Evolutionary conservation across 2,113 vertebrate species (phyloP), one percentile per base, ranked within the genome.

Genomic region (Fregetta grallaria): DNA sequence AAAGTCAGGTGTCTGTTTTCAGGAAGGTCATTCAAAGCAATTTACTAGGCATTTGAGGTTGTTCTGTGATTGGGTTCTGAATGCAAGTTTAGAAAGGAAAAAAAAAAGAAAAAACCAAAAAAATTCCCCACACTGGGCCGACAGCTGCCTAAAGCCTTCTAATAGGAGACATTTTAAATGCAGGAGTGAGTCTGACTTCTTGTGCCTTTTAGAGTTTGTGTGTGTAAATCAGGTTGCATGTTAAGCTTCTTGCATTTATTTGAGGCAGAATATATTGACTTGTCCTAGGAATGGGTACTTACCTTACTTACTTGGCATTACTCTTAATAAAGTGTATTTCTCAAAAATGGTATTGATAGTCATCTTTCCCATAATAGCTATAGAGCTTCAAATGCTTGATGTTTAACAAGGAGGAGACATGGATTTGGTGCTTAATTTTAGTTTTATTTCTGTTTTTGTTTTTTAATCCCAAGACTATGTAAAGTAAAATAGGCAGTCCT

Each of bases 41-140:
- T 92, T 76, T 61, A 34, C 4, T 50, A 13, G 6, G 22, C 34
- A 49, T 58, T 82, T 82, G n/a, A 72, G 7, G 21, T 62, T 38
- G 9, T 86, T 86, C 10, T 79, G 6, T 77, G 36, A 15, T 55
- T 62, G 42, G 20, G 5, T 50, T 67, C 59, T 73, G 47, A 73
- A 73, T 49, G 14, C 11, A 30, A 42, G 32, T 63, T 59, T 17
- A 38, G 38, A 10, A 10, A 10, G 38, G 38, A 38, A 45, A 45
- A 45, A 45, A 45, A 45, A 5, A 13, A 16, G 58, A 26, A 42
- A 53, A 61, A 27, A 23, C 47, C 40, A 49, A 50, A 62, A 26
- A 61, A 50, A 30, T 27, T 76, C 26, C 40, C 6, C 0, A 2
- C 5, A 6, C 3, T 71, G n/a, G 15, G 22, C n/a, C 3, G 1